phyloP scores from a whole-genome alignment of 2,888 invertebrate species.

The Phasia obesa region DNA sequence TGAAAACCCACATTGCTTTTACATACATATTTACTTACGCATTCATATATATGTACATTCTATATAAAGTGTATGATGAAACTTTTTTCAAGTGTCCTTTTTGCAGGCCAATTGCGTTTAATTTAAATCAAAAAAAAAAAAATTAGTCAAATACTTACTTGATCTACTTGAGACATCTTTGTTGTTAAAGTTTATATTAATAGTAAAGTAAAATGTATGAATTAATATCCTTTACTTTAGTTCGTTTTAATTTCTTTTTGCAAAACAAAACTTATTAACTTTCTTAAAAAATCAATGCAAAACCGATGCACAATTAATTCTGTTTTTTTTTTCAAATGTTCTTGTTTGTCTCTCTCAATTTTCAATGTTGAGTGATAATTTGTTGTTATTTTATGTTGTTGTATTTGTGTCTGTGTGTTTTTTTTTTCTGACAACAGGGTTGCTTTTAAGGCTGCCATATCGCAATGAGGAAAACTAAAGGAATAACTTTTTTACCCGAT shows the following conservation, averaged over 20 bases:
- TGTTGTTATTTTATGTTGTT: constrained; percentile 40
- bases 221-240: neutral
- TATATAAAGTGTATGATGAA: constrained; percentile 34
- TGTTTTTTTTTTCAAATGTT: constrained; percentile 30
- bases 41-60: too few relatives aligned
- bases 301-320: constrained; percentile 54
- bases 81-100: constrained; percentile 13
- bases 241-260: neutral
- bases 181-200: neutral
- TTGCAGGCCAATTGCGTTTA: neutral
- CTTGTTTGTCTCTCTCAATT: constrained; percentile 27
- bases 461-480: neutral
- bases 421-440: constrained; percentile 28
- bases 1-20: neutral
- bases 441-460: constrained; percentile 52
- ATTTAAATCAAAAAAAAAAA: neutral
- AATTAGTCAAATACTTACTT: constrained; percentile 70
- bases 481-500: neutral
- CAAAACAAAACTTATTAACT: constrained; percentile 6
- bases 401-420: neutral
- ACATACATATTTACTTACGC: too few relatives aligned
- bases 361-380: constrained; percentile 22
- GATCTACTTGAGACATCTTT: constrained; percentile 75
- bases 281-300: constrained; percentile 59
- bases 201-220: neutral